Percentiles rank a stretch among this genome's conserved stretches.
phyloP scores from a whole-genome alignment of 1,140 invertebrate species.

The Drosophila orena region DNA sequence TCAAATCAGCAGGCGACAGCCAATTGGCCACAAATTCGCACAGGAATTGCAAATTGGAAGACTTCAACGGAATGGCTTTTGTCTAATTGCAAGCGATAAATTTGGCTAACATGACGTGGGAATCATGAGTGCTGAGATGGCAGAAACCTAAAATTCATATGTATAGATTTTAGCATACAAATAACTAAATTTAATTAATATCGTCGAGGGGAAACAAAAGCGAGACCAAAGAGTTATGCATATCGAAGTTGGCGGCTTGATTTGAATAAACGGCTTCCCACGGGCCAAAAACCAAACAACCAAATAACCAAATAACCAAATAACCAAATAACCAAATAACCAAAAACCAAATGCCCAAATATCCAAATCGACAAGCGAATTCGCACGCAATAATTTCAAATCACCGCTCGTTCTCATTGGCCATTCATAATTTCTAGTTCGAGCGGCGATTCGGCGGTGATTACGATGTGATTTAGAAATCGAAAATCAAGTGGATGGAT shows the following conservation, averaged over 20 bases:
- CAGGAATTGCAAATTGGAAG: constrained; percentile 35
- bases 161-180: constrained; percentile 76
- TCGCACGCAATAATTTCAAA: constrained; percentile 56
- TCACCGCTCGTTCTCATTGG: constrained; percentile 34
- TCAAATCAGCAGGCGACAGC: constrained; percentile 25
- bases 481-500: constrained; percentile 36
- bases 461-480: constrained; percentile 64
- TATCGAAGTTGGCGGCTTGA: constrained; percentile 53
- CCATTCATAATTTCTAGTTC: constrained; percentile 80
- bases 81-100: constrained; percentile 67
- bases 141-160: constrained; percentile 59
- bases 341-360: background rate
- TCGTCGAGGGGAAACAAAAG: constrained; percentile 28
- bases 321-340: background rate
- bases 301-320: background rate
- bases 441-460: constrained; percentile 37
- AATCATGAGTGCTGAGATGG: constrained; percentile 55
- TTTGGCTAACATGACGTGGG: constrained; percentile 71
- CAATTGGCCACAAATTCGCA: constrained; percentile 48
- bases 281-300: constrained; percentile 16
- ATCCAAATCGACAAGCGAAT: constrained; percentile 26
- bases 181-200: constrained; percentile 81
- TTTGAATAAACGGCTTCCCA: constrained; percentile 81
- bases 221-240: constrained; percentile 70
- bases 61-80: constrained; percentile 41